A percentile compares a stretch with the other conserved stretches of the same genome.
Conservation (phyloP, 2,888 invertebrate genomes). For the Philereme transversata region DNA sequence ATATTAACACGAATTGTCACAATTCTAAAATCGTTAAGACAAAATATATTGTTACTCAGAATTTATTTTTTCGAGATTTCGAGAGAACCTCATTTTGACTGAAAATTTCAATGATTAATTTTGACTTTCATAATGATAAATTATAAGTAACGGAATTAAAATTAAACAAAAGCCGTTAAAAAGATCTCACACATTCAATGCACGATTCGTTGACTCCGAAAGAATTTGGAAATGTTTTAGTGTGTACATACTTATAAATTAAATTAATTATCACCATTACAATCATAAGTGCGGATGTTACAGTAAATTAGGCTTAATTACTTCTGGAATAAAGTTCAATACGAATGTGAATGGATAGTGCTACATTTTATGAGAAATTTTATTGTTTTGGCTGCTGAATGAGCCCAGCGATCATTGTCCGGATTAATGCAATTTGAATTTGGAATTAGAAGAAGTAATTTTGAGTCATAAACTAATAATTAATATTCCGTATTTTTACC, state of each 20-base stretch:
- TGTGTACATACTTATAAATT: constrained; percentile 74
- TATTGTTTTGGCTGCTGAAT: constrained; percentile 76
- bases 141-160: constrained; percentile 49
- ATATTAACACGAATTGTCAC: background rate
- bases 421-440: constrained; percentile 78
- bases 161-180: constrained; percentile 60
- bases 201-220: constrained; percentile 71
- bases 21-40: background rate
- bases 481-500: background rate
- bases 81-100: background rate
- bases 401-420: constrained; percentile 63
- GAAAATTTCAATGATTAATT: constrained; percentile 14
- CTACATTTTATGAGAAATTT: constrained; percentile 70
- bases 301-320: constrained; percentile 47
- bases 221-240: constrained; percentile 75
- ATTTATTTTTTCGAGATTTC: background rate
- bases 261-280: constrained; percentile 77
- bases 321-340: constrained; percentile 44
- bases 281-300: constrained; percentile 32
- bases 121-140: constrained; percentile 24
- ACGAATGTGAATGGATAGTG: constrained; percentile 34
- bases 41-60: too few relatives aligned
- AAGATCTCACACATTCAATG: constrained; percentile 57
- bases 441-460: constrained; percentile 62
- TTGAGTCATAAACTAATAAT: constrained; percentile 60